Evolutionary conservation across 2,113 vertebrate species (phyloP).

Genomic region (Cromileptes altivelis): DNA sequence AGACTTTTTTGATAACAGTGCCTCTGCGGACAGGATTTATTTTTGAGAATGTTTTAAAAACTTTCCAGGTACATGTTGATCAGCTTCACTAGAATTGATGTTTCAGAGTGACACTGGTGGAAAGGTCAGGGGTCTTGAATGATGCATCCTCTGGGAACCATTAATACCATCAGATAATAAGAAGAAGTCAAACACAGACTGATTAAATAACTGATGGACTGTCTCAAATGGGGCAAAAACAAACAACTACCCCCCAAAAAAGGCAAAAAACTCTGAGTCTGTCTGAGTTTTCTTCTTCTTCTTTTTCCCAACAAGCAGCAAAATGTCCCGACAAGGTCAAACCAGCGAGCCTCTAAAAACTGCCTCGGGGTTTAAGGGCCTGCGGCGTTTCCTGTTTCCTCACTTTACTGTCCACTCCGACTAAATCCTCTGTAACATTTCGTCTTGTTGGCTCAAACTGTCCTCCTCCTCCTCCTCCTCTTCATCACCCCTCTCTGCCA

Average conservation of each 20-base stretch:
- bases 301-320: constrained; percentile 13
- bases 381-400: constrained; percentile 19
- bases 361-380: constrained; percentile 1
- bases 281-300: constrained; percentile 4
- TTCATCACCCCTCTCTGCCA: not conserved
- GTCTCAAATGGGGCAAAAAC: not conserved
- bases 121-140: not conserved
- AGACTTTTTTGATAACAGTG: too few relatives aligned
- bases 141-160: not conserved
- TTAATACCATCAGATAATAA: not conserved
- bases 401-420: constrained; percentile 36
- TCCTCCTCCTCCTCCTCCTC: not conserved
- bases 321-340: constrained; percentile 24
- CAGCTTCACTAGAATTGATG: too few relatives aligned
- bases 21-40: too few relatives aligned
- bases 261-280: not conserved
- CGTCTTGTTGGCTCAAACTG: not conserved
- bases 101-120: not conserved
- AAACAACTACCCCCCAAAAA: not conserved
- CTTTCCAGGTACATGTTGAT: too few relatives aligned
- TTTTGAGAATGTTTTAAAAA: too few relatives aligned
- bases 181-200: not conserved
- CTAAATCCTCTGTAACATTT: constrained; percentile 44
- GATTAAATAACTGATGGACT: not conserved
- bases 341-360: constrained; percentile 36